A percentile compares a stretch with the other conserved stretches of the same genome.
phyloP scores from a whole-genome alignment of 2,113 vertebrate species.

The Puma concolor region DNA sequence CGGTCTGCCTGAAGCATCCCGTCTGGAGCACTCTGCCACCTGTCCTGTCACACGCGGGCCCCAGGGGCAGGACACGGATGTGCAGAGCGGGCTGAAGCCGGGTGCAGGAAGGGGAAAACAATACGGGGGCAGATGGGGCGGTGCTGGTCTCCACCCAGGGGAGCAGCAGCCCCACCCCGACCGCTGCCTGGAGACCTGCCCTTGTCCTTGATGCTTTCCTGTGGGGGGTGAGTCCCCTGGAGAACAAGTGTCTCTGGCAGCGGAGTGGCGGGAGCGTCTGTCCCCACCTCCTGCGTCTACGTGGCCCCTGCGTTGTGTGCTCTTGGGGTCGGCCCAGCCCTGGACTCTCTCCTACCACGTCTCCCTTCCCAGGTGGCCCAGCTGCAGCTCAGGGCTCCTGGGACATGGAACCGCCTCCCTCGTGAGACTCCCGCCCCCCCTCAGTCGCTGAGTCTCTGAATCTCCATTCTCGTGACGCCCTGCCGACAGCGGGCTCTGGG shows the following conservation, averaged over 20 bases:
- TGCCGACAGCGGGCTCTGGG: background rate
- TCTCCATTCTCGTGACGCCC: background rate
- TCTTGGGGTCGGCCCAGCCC: accelerated
- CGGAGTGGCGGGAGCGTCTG: accelerated
- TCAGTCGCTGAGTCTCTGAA: no score
- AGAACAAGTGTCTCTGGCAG: background rate
- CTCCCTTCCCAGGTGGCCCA: accelerated
- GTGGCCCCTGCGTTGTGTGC: background rate
- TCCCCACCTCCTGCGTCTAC: background rate
- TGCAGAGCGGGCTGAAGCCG: background rate
- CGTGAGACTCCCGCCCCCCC: accelerated
- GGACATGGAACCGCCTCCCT: background rate
- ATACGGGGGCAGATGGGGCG: background rate
- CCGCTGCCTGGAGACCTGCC: accelerated
- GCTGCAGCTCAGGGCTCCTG: background rate
- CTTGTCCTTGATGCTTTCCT: background rate
- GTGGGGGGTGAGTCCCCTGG: no score
- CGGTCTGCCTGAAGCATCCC: no score
- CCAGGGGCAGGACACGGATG: accelerated
- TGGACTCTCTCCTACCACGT: accelerated
- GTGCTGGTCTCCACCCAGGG: background rate
- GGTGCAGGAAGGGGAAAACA: background rate
- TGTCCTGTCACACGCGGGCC: background rate
- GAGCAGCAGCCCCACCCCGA: background rate
- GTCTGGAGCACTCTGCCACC: accelerated